These are phyloP conservation scores for Apoderus coryli DNA, from an alignment of 2,888 invertebrate genomes.

Conservation along the genomic window DNA sequence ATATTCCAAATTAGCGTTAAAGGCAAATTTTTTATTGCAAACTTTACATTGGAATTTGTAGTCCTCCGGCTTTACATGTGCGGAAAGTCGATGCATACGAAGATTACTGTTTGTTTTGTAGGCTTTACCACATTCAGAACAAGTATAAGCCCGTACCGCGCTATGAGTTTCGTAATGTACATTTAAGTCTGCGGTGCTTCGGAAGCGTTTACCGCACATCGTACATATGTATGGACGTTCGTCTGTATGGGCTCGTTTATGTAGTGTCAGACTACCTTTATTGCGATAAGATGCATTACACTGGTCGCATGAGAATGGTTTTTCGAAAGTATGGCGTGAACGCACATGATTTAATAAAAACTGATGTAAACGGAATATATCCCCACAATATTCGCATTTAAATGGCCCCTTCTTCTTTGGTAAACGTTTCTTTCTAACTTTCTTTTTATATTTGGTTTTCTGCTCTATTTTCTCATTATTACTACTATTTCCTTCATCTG, in stretches of 20 bases:
- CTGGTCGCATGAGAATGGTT: slow-evolving; percentile 22
- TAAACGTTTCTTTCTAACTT: slow-evolving; percentile 3
- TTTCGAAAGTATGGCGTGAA: slow-evolving; percentile 21
- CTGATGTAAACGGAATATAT: slow-evolving; percentile 19
- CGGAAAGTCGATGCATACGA: slow-evolving; percentile 21
- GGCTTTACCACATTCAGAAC: slow-evolving; percentile 19
- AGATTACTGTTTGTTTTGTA: slow-evolving; percentile 23
- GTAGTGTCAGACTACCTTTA: slow-evolving; percentile 21
- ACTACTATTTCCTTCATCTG: too few species aligned
- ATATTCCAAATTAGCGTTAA: slow-evolving; percentile 21
- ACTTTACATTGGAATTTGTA: slow-evolving; percentile 22
- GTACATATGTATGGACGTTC: slow-evolving; percentile 22
- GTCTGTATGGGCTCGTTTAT: slow-evolving; percentile 21
- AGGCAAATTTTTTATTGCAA: slow-evolving; percentile 22
- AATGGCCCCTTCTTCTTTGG: slow-evolving; percentile 15
- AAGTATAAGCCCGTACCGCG: slow-evolving; percentile 21
- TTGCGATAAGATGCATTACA: slow-evolving; percentile 21
- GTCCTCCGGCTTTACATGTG: slow-evolving; percentile 22
- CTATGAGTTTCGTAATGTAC: slow-evolving; percentile 23
- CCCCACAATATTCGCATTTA: slow-evolving; percentile 22
- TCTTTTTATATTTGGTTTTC: slow-evolving; percentile 13
- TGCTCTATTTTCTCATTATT: too few species aligned
- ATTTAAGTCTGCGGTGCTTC: slow-evolving; percentile 21
- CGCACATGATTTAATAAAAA: slow-evolving; percentile 20
- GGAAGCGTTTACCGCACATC: slow-evolving; percentile 28